Conservation (phyloP, 2,888 invertebrate species). For the Napeogenes sylphis region DNA sequence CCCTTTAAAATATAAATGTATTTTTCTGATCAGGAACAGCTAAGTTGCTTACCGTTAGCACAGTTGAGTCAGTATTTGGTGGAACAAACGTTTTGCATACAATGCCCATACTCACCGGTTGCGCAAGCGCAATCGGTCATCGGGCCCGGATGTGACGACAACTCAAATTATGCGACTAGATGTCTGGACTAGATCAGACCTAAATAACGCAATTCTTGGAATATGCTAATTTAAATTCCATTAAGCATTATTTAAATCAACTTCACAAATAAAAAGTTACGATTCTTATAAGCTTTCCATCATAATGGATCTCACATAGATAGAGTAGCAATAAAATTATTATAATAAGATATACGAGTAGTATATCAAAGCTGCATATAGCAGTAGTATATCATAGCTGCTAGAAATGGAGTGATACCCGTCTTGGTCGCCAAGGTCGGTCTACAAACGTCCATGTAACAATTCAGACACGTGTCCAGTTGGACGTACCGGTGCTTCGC, state of each 20-base stretch:
- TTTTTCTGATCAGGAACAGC: slow-evolving; percentile 25
- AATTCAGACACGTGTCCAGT: slow-evolving; percentile 40
- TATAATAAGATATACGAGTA: not conserved
- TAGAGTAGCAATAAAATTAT: not conserved
- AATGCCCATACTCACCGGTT: slow-evolving; percentile 61
- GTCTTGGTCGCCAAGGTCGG: slow-evolving; percentile 34
- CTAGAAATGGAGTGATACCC: not conserved
- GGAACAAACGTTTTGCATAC: slow-evolving; percentile 68
- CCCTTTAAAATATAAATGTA: not conserved
- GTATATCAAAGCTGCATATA: not conserved
- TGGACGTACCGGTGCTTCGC: slow-evolving; percentile 54
- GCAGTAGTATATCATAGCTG: not conserved
- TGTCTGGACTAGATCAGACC: slow-evolving; percentile 46
- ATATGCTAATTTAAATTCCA: not conserved
- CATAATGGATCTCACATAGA: too few relatives aligned
- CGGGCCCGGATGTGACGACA: slow-evolving; percentile 69
- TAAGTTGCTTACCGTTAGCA: slow-evolving; percentile 37
- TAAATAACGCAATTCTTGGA: slow-evolving; percentile 5
- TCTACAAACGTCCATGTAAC: slow-evolving; percentile 35
- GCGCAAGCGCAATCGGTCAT: slow-evolving; percentile 67
- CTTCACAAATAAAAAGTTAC: too few relatives aligned
- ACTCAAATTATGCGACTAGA: slow-evolving; percentile 50
- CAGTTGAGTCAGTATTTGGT: slow-evolving; percentile 57
- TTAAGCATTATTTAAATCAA: not conserved
- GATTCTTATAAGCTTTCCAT: too few relatives aligned